Conservation (phyloP, 2,888 invertebrate genomes). For the Linhomoeus sp. region DNA sequence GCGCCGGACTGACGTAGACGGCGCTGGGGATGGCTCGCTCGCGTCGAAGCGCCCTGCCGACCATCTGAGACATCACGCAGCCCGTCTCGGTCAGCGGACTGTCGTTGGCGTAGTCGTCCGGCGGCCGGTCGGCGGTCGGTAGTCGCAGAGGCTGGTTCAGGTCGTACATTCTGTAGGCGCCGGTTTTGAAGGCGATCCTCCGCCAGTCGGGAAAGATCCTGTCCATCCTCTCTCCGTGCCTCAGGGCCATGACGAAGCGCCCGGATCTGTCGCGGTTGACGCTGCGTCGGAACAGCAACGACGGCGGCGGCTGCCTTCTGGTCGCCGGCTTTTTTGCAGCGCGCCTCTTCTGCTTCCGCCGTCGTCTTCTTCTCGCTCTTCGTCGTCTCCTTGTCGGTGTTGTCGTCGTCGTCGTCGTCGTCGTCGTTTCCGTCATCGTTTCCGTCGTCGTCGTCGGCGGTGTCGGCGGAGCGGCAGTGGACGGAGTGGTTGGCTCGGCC, state of each 20-base stretch:
- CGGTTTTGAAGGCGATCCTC: conserved; percentile 10
- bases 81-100: conserved; percentile 73
- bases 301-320: too few relatives aligned
- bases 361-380: too few relatives aligned
- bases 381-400: too few relatives aligned
- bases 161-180: conserved; percentile 55
- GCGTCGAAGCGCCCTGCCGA: conserved; percentile 1
- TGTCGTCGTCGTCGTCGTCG: too few relatives aligned
- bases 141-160: conserved; percentile 66
- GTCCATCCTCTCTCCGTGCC: conserved; percentile 81
- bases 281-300: not conserved
- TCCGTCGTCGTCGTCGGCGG: too few relatives aligned
- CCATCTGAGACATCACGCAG: not conserved
- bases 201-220: conserved; percentile 45
- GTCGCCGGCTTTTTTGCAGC: too few relatives aligned
- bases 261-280: not conserved
- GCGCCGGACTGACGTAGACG: conserved; percentile 65
- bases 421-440: too few relatives aligned
- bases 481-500: too few relatives aligned
- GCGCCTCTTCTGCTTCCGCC: too few relatives aligned
- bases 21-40: conserved; percentile 46
- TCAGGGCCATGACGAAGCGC: conserved; percentile 36
- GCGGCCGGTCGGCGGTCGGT: conserved; percentile 37
- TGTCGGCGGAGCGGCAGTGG: too few relatives aligned
- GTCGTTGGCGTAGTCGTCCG: conserved; percentile 55